Conservation (phyloP, 37 sponge, comb jelly and placozoan genomes). For the Diacarnus erythraeanus region DNA sequence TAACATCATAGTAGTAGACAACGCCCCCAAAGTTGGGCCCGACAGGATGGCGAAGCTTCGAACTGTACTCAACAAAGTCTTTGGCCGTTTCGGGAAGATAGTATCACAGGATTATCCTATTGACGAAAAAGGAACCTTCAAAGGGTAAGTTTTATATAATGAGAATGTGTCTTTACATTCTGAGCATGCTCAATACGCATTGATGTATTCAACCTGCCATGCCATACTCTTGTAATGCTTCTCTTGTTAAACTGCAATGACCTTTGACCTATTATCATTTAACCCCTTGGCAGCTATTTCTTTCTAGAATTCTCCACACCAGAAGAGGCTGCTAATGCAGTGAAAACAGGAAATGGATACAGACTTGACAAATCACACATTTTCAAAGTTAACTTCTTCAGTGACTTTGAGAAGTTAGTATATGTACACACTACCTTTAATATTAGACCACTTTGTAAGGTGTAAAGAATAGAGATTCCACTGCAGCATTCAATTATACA, state of each 20-base stretch:
- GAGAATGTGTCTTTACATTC: neutral
- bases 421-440: neutral
- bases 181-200: neutral
- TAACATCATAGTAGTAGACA: constrained; percentile 88
- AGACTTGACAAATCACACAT: constrained; percentile 91
- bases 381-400: constrained; percentile 86
- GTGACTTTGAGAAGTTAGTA: constrained; percentile 92
- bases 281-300: constrained; percentile 49
- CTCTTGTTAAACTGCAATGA: neutral
- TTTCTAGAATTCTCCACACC: constrained; percentile 76
- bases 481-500: no score
- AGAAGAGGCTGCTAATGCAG: constrained; percentile 83
- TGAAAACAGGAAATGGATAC: constrained; percentile 95
- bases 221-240: no score
- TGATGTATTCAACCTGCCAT: no score
- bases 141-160: constrained; percentile 71
- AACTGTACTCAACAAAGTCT: constrained; percentile 81
- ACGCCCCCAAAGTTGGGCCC: constrained; percentile 84
- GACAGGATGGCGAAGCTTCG: constrained; percentile 88
- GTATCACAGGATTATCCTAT: constrained; percentile 78
- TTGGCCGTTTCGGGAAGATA: constrained; percentile 86
- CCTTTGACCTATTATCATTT: neutral
- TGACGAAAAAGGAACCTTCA: constrained; percentile 76
- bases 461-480: no score
- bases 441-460: no score